Conservation (phyloP, 2,113 vertebrate species). For the Aspidoscelis tigris region DNA sequence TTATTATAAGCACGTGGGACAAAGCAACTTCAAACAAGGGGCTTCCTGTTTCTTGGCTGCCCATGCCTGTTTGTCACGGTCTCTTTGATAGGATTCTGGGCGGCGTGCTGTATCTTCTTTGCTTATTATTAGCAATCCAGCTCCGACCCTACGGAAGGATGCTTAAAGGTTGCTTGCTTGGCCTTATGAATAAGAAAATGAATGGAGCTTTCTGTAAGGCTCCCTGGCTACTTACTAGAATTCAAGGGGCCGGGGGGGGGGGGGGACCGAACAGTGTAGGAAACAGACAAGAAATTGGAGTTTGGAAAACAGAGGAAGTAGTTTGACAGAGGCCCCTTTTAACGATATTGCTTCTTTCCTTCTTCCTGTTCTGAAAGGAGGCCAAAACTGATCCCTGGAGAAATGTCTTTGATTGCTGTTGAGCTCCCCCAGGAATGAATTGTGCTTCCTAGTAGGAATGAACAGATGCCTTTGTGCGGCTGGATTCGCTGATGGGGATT, state of each 20-base stretch:
- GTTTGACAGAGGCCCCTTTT: background rate
- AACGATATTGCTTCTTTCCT: background rate
- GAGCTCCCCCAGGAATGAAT: constrained; percentile 2
- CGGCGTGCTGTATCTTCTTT: no score
- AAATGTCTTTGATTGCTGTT: background rate
- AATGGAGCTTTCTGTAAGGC: background rate
- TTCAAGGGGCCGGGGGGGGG: background rate
- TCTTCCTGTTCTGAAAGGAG: background rate
- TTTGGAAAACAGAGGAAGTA: constrained; percentile 13
- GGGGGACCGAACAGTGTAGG: background rate
- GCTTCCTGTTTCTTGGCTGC: no score
- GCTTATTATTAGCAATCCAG: background rate
- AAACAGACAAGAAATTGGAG: background rate
- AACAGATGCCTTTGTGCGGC: constrained; percentile 18
- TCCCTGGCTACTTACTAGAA: no score
- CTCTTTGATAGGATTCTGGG: no score
- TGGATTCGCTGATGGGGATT: background rate
- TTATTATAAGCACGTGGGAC: no score
- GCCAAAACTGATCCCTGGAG: background rate
- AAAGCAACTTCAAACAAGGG: no score
- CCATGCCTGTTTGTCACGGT: no score
- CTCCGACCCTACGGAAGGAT: background rate
- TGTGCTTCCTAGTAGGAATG: background rate
- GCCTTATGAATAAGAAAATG: background rate
- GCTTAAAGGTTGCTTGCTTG: background rate